phyloP scores from a whole-genome alignment of 2,113 vertebrate species.

The Catharus minimus region DNA sequence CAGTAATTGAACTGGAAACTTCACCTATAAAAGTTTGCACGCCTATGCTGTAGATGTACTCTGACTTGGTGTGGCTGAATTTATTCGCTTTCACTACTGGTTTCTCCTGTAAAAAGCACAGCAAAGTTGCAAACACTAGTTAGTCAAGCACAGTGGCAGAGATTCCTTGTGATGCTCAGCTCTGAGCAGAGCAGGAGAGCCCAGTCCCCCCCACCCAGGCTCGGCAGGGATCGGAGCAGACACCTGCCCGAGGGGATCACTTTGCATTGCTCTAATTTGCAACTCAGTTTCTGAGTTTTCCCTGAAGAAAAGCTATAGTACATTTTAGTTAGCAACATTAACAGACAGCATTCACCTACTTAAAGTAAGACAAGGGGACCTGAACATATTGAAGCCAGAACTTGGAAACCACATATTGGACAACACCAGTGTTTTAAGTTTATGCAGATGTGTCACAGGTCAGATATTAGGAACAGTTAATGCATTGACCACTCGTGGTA shows the following conservation, averaged over 20 bases:
- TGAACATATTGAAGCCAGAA: slow-evolving; percentile 45
- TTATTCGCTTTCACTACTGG: neutral
- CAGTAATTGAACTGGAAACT: slow-evolving; percentile 37
- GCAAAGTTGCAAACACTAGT: slow-evolving; percentile 40
- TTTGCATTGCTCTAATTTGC: slow-evolving; percentile 53
- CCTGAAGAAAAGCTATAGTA: slow-evolving; percentile 67
- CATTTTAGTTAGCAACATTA: slow-evolving; percentile 28
- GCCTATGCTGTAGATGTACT: slow-evolving; percentile 39
- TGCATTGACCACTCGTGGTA: neutral
- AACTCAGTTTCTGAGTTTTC: slow-evolving; percentile 63
- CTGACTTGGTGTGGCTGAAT: neutral
- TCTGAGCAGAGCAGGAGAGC: neutral
- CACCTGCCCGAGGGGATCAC: slow-evolving; percentile 2
- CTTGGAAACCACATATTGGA: slow-evolving; percentile 3
- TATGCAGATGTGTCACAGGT: slow-evolving; percentile 3
- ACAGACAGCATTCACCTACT: slow-evolving; percentile 20
- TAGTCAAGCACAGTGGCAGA: slow-evolving; percentile 59
- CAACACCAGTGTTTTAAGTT: neutral
- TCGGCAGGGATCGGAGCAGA: neutral
- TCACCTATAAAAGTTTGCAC: slow-evolving; percentile 40
- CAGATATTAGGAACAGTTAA: neutral
- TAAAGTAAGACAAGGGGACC: slow-evolving; percentile 21
- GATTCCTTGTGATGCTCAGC: slow-evolving; percentile 11
- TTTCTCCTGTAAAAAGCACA: slow-evolving; percentile 29
- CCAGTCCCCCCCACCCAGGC: neutral